Conservation (phyloP, 2,797 vertebrate genomes). For the Ficedula albicollis region DNA sequence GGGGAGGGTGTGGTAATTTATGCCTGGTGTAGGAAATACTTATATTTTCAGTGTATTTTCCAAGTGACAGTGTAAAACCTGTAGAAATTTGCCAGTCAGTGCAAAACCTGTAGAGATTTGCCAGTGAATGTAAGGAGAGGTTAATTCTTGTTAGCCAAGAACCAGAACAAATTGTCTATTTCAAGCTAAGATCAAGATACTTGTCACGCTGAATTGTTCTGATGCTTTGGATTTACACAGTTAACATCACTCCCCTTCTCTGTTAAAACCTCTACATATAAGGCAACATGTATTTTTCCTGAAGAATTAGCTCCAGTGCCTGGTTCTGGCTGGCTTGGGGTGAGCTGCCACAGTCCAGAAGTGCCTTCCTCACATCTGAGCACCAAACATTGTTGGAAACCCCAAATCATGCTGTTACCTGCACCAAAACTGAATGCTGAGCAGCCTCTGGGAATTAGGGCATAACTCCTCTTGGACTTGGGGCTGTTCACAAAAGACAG, state of each 20-base stretch:
- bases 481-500: background rate
- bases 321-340: background rate
- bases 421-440: background rate
- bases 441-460: background rate
- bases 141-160: background rate
- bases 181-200: background rate
- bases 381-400: background rate
- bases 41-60: background rate
- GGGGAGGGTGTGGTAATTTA: fast-evolving
- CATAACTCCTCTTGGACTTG: background rate
- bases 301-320: background rate
- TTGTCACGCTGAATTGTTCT: background rate
- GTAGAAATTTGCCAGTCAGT: background rate
- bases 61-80: background rate
- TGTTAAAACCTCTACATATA: background rate
- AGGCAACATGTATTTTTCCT: background rate
- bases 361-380: background rate
- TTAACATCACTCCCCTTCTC: background rate
- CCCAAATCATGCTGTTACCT: background rate
- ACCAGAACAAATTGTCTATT: background rate
- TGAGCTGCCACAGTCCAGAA: background rate
- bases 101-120: background rate
- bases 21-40: background rate
- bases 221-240: background rate
- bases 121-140: background rate